Evolutionary conservation across 2,797 vertebrate genomes (phyloP).

Genomic region (Periparus ater): DNA sequence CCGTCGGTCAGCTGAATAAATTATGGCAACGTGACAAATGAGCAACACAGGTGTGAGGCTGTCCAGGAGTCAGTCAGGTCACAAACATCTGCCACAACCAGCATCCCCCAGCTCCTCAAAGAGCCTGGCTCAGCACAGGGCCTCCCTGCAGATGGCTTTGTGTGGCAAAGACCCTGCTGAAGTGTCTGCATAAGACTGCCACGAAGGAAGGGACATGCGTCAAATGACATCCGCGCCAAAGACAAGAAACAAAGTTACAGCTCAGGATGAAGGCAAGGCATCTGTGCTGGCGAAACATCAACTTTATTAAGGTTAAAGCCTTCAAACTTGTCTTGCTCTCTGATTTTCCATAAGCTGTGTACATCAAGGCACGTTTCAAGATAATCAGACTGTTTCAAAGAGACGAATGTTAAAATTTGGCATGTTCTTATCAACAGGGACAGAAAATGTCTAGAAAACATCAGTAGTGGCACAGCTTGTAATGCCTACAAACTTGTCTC

Average conservation of each 20-base stretch:
- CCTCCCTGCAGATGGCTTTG: not conserved
- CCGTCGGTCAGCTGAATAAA: not conserved
- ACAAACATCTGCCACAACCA: not conserved
- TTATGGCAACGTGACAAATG: rapidly evolving
- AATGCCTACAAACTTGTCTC: not conserved
- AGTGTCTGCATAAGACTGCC: not conserved
- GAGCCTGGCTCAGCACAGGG: not conserved
- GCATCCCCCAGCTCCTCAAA: not conserved
- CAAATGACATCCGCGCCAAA: not conserved
- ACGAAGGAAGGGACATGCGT: rapidly evolving
- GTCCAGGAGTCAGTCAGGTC: not conserved
- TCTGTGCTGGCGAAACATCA: not conserved
- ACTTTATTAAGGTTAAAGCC: slow-evolving; percentile 19
- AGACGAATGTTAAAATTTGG: not conserved
- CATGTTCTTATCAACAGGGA: not conserved
- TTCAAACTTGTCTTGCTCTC: slow-evolving; percentile 24
- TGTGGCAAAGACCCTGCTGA: not conserved
- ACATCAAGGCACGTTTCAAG: not conserved
- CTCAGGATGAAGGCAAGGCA: not conserved
- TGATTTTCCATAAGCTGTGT: not conserved
- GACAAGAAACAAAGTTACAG: not conserved
- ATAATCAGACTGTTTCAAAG: slow-evolving; percentile 13
- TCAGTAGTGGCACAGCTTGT: not conserved
- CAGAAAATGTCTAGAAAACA: slow-evolving; percentile 1
- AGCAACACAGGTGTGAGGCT: rapidly evolving